Percentiles rank a stretch among this genome's conserved stretches.
Evolutionary conservation across 2,113 vertebrate genomes (phyloP).

Genomic region (Eublepharis macularius): DNA sequence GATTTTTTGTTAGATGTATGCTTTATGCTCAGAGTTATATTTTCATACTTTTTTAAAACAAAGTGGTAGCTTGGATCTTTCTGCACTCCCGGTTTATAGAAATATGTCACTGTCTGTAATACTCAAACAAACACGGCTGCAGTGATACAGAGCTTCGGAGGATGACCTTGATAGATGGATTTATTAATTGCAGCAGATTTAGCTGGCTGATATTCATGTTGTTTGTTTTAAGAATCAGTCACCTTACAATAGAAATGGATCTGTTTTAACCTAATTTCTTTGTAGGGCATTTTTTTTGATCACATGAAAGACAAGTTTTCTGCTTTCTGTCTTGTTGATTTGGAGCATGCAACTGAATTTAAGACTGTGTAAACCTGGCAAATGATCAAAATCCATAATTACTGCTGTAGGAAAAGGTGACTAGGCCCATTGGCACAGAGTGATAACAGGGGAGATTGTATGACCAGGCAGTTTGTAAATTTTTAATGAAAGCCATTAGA

Average conservation of each 20-base stretch:
- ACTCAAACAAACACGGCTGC: background rate
- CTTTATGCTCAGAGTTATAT: too few relatives aligned
- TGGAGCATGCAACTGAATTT: conserved; percentile 20
- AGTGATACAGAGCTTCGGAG: background rate
- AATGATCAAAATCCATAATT: background rate
- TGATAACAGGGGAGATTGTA: background rate
- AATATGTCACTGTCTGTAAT: background rate
- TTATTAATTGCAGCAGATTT: background rate
- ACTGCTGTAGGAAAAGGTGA: background rate
- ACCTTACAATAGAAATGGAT: too few relatives aligned
- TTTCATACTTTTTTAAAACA: too few relatives aligned
- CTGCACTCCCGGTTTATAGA: background rate
- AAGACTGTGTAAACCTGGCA: conserved; percentile 11
- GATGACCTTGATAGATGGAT: conserved; percentile 17
- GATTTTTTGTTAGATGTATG: too few relatives aligned
- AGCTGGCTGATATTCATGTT: conserved; percentile 44
- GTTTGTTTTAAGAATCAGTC: background rate
- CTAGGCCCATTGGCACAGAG: background rate
- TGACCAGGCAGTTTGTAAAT: background rate
- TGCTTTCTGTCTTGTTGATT: background rate
- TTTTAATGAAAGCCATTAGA: background rate
- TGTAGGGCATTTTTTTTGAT: too few relatives aligned
- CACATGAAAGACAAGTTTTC: background rate
- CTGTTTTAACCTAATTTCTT: too few relatives aligned
- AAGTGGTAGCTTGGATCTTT: background rate